These are phyloP conservation scores for Cantharis rustica DNA, from an alignment of 2,888 invertebrate genomes.

Conservation along the genomic window DNA sequence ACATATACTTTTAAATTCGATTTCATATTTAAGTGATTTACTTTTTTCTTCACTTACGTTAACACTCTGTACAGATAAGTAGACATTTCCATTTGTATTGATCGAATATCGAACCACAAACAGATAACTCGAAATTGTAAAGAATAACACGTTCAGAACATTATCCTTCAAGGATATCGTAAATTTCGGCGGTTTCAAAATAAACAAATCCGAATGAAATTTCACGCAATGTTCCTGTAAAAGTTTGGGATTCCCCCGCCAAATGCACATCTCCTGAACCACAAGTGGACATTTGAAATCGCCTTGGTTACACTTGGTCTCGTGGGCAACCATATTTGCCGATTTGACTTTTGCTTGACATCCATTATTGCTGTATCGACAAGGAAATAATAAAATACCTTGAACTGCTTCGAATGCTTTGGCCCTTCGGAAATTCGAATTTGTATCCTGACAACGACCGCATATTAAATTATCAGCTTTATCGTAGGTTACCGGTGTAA, in stretches of 20 bases:
- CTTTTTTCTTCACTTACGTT: neutral
- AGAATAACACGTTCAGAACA: neutral
- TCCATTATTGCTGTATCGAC: neutral
- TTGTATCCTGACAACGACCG: neutral
- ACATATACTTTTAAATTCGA: neutral
- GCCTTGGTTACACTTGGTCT: neutral
- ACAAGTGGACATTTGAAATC: neutral
- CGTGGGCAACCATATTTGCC: neutral
- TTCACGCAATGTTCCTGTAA: neutral
- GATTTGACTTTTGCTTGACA: neutral
- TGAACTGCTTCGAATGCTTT: neutral
- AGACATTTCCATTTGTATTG: neutral
- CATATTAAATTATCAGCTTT: neutral
- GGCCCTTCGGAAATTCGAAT: neutral
- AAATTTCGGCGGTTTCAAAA: neutral
- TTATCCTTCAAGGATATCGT: neutral
- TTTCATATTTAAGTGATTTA: neutral
- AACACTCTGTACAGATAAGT: neutral
- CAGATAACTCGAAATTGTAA: neutral
- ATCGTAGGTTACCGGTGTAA: neutral
- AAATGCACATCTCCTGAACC: neutral
- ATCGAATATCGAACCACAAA: neutral
- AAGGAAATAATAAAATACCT: neutral
- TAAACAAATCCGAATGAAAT: neutral
- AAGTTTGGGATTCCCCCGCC: neutral